These are phyloP conservation scores for Progne subis DNA, from an alignment of 2,113 vertebrate species.

Conservation along the genomic window DNA sequence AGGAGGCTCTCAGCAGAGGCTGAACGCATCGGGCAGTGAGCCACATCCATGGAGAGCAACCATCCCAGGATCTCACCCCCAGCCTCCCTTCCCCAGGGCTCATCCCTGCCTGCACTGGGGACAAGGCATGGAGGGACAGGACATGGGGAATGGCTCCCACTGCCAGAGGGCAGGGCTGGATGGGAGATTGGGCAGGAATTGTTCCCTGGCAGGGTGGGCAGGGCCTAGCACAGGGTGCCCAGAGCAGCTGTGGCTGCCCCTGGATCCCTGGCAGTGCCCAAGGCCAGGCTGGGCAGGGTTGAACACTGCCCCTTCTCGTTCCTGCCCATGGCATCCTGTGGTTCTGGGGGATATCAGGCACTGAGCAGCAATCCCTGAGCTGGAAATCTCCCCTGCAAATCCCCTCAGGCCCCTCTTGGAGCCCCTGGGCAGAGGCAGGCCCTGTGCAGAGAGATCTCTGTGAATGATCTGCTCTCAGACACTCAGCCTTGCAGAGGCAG, in stretches of 20 bases:
- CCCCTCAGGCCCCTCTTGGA: not conserved
- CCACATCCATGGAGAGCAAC: not conserved
- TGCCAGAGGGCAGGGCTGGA: not conserved
- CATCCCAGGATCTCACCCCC: not conserved
- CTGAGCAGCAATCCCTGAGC: not conserved
- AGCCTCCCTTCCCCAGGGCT: not conserved
- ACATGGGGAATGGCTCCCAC: not conserved
- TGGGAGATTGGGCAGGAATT: not conserved
- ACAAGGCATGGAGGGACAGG: not conserved
- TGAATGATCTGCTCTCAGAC: not conserved
- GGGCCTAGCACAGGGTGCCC: not conserved
- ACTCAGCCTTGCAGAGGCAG: not conserved
- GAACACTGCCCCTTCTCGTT: not conserved
- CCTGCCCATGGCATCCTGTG: accelerated
- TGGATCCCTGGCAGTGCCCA: not conserved
- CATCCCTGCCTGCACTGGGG: not conserved
- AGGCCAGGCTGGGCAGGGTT: not conserved
- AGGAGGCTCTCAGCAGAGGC: not conserved
- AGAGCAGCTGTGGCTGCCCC: not conserved
- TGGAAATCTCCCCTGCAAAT: not conserved
- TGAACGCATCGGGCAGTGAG: not conserved
- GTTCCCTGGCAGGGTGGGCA: not conserved
- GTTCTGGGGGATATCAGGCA: not conserved
- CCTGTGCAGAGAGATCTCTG: not conserved
- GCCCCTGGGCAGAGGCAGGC: not conserved